Conservation (phyloP, 2,113 vertebrate species). For the Cebidichthys violaceus region DNA sequence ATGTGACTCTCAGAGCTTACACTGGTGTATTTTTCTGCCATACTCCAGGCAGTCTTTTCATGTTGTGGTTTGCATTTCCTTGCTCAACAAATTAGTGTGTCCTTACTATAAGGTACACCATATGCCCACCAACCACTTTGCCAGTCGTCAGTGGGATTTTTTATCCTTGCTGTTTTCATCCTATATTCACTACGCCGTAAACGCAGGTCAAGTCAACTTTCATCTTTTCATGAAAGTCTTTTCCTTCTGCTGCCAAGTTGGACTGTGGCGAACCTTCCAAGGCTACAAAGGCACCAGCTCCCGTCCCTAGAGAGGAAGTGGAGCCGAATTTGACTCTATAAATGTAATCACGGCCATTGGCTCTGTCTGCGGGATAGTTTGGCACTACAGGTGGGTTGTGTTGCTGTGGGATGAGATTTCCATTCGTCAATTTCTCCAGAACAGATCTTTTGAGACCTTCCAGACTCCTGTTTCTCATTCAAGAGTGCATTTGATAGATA, state of each 20-base stretch:
- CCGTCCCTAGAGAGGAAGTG: constrained; percentile 65
- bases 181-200: constrained; percentile 76
- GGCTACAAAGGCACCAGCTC: constrained; percentile 52
- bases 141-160: constrained; percentile 8
- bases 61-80: not conserved
- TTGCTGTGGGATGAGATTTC: constrained; percentile 65
- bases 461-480: constrained; percentile 54
- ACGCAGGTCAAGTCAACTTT: constrained; percentile 71
- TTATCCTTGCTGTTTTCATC: constrained; percentile 15
- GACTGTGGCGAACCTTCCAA: constrained; percentile 41
- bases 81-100: constrained; percentile 30
- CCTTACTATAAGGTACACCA: not conserved
- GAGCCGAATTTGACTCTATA: constrained; percentile 60
- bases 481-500: constrained; percentile 34
- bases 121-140: not conserved
- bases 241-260: constrained; percentile 62
- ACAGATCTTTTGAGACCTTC: constrained; percentile 53
- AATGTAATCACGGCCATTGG: constrained; percentile 65
- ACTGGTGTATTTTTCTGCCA: constrained; percentile 15
- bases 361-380: constrained; percentile 55
- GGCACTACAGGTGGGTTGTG: constrained; percentile 46
- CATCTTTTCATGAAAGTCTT: constrained; percentile 57
- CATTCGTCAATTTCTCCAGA: constrained; percentile 63
- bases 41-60: not conserved
- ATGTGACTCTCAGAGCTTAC: constrained; percentile 35